These are phyloP conservation scores for Andrena bucephala DNA, from an alignment of 2,888 invertebrate genomes.

Conservation along the genomic window DNA sequence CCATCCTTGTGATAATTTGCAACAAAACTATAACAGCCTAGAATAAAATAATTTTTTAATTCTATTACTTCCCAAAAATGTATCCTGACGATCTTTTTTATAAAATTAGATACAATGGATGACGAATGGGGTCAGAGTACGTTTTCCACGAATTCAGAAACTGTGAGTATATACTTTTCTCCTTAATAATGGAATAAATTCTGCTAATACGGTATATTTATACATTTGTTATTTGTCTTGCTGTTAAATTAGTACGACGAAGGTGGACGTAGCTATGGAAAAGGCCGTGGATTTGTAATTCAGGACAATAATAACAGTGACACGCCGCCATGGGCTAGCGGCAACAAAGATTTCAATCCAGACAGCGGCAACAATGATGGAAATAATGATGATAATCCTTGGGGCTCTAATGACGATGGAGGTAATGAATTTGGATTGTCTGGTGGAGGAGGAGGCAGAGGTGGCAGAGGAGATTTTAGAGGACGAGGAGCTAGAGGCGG, in stretches of 20 bases:
- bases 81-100: background rate
- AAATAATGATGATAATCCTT: constrained; percentile 15
- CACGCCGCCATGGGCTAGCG: background rate
- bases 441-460: constrained; percentile 10
- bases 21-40: too few species aligned
- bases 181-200: background rate
- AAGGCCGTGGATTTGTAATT: constrained; percentile 72
- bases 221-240: background rate
- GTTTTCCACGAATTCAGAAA: background rate
- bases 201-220: background rate
- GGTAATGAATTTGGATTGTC: background rate
- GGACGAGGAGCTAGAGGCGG: constrained; percentile 1
- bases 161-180: constrained; percentile 19
- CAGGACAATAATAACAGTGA: constrained; percentile 46
- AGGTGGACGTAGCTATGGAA: constrained; percentile 68
- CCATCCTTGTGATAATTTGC: background rate
- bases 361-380: constrained; percentile 11
- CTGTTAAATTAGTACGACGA: constrained; percentile 57
- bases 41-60: too few species aligned
- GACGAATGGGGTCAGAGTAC: constrained; percentile 3
- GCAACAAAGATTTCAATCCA: constrained; percentile 6
- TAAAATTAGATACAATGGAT: background rate
- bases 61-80: too few species aligned
- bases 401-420: background rate
- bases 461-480: background rate